Evolutionary conservation across 1,140 invertebrate genomes (phyloP).

Genomic region (Habropoda laboriosa): DNA sequence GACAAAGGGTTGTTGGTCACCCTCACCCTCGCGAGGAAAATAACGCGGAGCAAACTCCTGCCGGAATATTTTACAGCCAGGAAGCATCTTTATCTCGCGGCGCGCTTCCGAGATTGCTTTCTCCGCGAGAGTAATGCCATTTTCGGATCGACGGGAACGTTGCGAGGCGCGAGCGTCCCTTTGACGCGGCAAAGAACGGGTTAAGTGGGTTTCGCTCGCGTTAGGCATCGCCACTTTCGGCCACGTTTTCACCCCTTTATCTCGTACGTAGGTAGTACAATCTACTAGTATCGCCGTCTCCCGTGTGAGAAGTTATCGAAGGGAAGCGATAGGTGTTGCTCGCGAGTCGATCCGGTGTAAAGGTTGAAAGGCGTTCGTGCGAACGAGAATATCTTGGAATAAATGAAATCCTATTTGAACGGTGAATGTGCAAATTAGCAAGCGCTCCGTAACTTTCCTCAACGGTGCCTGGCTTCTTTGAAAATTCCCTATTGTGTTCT

Average conservation of each 20-base stretch:
- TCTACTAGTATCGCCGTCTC: too few relatives aligned
- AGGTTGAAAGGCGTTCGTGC: too few relatives aligned
- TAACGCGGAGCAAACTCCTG: constrained; percentile 54
- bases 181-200: constrained; percentile 63
- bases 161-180: constrained; percentile 38
- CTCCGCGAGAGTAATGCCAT: constrained; percentile 70
- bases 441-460: too few relatives aligned
- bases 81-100: constrained; percentile 41
- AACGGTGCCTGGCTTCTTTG: too few relatives aligned
- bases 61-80: constrained; percentile 71
- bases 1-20: constrained; percentile 68
- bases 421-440: too few relatives aligned
- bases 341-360: too few relatives aligned
- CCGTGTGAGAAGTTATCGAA: too few relatives aligned
- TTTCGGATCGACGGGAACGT: constrained; percentile 67
- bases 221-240: constrained; percentile 12
- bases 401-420: too few relatives aligned
- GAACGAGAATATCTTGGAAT: too few relatives aligned
- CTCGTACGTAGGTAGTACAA: too few relatives aligned
- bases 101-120: constrained; percentile 72
- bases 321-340: too few relatives aligned
- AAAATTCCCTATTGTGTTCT: too few relatives aligned
- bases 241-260: not conserved
- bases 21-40: not conserved
- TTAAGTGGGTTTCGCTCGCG: constrained; percentile 56